These are phyloP conservation scores for Pheosia gnoma DNA, from an alignment of 2,888 invertebrate species.

Conservation along the genomic window DNA sequence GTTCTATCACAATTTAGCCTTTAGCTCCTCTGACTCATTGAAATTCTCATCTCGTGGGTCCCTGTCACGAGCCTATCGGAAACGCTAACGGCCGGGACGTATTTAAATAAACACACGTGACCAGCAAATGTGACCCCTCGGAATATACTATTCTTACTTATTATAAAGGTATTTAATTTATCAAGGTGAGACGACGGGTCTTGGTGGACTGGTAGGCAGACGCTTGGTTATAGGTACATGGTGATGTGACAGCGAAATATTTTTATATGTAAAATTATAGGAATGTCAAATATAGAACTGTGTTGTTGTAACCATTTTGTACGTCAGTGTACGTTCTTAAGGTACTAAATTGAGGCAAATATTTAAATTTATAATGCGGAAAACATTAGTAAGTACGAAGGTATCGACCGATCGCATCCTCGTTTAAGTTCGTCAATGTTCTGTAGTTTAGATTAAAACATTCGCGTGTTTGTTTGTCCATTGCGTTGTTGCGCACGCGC, in stretches of 20 bases:
- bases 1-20: slow-evolving; percentile 13
- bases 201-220: slow-evolving; percentile 12
- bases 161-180: slow-evolving; percentile 9
- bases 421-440: background rate
- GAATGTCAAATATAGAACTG: no score
- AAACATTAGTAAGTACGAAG: no score
- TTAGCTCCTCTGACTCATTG: slow-evolving; percentile 54
- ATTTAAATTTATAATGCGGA: background rate
- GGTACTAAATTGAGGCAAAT: no score
- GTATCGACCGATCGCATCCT: no score
- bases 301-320: no score
- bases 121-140: slow-evolving; percentile 30
- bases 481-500: background rate
- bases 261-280: slow-evolving; percentile 34
- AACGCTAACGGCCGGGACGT: slow-evolving; percentile 72
- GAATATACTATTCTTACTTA: slow-evolving; percentile 26
- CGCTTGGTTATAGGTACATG: background rate
- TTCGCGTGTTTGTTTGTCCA: background rate
- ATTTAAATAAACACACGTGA: slow-evolving; percentile 66
- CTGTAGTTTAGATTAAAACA: slow-evolving; percentile 4
- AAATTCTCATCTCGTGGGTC: slow-evolving; percentile 65
- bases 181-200: slow-evolving; percentile 38
- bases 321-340: no score
- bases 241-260: slow-evolving; percentile 26
- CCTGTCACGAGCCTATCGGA: slow-evolving; percentile 79